Conservation (phyloP, 2,888 invertebrate genomes). For the Epirrita christyi region DNA sequence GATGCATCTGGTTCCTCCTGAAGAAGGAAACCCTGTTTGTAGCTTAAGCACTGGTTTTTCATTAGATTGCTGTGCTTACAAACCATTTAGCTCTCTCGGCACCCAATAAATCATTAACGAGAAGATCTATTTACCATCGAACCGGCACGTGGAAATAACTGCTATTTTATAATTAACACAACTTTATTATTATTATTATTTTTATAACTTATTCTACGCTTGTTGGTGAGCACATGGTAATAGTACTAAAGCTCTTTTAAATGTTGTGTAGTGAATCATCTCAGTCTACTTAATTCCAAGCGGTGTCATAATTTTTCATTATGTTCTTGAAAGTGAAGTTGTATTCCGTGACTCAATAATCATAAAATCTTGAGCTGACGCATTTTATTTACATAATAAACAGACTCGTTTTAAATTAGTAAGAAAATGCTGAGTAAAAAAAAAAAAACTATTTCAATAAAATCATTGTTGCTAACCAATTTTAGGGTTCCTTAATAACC, state of each 20-base stretch:
- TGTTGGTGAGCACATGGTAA: too few species aligned
- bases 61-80: constrained; percentile 22
- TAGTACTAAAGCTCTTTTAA: neutral
- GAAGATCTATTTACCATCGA: constrained; percentile 37
- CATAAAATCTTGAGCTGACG: neutral
- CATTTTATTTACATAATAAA: neutral
- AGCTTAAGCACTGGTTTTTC: constrained; percentile 16
- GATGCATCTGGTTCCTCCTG: too few species aligned
- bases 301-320: constrained; percentile 7
- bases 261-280: neutral
- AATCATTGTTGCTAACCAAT: too few species aligned
- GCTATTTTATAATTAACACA: neutral
- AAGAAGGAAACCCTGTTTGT: neutral
- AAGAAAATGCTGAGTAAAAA: neutral
- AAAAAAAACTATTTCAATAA: too few species aligned
- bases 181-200: too few species aligned
- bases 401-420: neutral
- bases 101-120: constrained; percentile 55
- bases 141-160: constrained; percentile 17
- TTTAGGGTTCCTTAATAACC: neutral
- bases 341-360: constrained; percentile 1
- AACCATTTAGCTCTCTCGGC: constrained; percentile 51
- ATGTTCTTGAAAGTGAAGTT: neutral
- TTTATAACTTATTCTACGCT: too few species aligned
- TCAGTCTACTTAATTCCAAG: neutral